phyloP scores from a whole-genome alignment of 2,797 vertebrate species.

The Alosa sapidissima region DNA sequence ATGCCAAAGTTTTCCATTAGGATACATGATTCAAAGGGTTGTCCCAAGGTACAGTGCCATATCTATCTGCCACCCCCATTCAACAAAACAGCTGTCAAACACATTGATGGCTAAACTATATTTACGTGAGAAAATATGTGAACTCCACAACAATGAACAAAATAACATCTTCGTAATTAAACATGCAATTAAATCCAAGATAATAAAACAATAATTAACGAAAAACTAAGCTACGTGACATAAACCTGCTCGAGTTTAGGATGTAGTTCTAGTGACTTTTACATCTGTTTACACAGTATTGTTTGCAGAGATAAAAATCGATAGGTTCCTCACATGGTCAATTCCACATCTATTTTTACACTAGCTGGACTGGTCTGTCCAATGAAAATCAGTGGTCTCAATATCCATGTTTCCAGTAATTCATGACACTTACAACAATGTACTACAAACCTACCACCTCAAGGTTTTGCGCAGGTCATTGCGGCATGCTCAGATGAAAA shows the following conservation, averaged over 20 bases:
- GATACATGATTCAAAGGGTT: background rate
- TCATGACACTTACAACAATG: background rate
- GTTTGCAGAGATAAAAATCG: constrained; percentile 59
- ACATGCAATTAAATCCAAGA: background rate
- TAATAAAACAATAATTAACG: background rate
- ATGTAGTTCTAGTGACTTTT: constrained; percentile 42
- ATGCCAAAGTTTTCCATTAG: constrained; percentile 16
- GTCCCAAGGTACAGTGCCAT: background rate
- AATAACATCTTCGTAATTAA: background rate
- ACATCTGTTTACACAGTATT: constrained; percentile 59
- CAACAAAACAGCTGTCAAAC: background rate
- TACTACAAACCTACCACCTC: background rate
- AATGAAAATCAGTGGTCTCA: constrained; percentile 22
- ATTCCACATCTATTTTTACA: constrained; percentile 49
- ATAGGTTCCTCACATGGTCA: constrained; percentile 45
- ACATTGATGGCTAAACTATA: background rate
- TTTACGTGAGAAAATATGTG: background rate
- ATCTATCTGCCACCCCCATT: background rate
- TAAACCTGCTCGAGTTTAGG: background rate
- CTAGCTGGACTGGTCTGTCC: constrained; percentile 21
- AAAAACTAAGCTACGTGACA: constrained; percentile 5
- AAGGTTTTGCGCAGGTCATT: background rate
- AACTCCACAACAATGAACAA: background rate
- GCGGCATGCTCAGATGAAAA: background rate
- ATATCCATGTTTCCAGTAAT: constrained; percentile 9